A percentile compares a stretch with the other conserved stretches of the same genome.
These are phyloP conservation scores for Montipora sp. DNA, from an alignment of 64 coral and sea anemone species.

Conservation along the genomic window DNA sequence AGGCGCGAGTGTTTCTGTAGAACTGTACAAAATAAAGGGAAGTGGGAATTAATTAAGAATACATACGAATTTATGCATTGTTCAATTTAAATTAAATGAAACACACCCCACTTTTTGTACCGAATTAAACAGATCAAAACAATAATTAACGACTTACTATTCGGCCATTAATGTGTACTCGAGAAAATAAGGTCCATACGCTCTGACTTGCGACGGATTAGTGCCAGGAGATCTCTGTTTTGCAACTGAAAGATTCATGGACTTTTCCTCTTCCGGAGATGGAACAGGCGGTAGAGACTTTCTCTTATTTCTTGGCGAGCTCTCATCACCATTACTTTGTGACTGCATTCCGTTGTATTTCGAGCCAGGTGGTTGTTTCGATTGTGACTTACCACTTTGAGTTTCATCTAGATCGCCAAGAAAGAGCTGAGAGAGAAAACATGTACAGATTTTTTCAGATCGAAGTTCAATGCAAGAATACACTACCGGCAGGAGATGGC, in stretches of 20 bases:
- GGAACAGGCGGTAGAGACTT: slow-evolving; percentile 84
- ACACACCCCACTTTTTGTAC: neutral
- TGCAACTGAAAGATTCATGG: slow-evolving; percentile 93
- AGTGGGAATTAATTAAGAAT: too few species aligned
- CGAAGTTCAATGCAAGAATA: too few species aligned
- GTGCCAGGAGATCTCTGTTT: slow-evolving; percentile 79
- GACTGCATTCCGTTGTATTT: slow-evolving; percentile 68
- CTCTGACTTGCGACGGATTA: slow-evolving; percentile 63
- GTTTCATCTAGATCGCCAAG: slow-evolving; percentile 42
- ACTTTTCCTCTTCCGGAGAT: slow-evolving; percentile 93
- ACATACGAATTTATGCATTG: too few species aligned
- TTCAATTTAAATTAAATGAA: neutral
- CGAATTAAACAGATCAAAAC: neutral
- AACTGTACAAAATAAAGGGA: too few species aligned
- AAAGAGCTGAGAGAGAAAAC: slow-evolving; percentile 4
- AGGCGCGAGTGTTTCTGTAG: too few species aligned
- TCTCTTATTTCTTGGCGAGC: slow-evolving; percentile 56
- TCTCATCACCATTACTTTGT: slow-evolving; percentile 29
- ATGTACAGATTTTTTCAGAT: neutral
- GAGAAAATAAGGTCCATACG: slow-evolving; percentile 97
- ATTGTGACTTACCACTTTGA: slow-evolving; percentile 27
- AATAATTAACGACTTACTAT: slow-evolving; percentile 84
- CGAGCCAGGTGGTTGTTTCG: neutral
- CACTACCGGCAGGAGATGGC: too few species aligned
- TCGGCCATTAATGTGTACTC: slow-evolving; percentile 98